phyloP scores from a whole-genome alignment of 2,113 vertebrate species.

The Sorex fumeus region DNA sequence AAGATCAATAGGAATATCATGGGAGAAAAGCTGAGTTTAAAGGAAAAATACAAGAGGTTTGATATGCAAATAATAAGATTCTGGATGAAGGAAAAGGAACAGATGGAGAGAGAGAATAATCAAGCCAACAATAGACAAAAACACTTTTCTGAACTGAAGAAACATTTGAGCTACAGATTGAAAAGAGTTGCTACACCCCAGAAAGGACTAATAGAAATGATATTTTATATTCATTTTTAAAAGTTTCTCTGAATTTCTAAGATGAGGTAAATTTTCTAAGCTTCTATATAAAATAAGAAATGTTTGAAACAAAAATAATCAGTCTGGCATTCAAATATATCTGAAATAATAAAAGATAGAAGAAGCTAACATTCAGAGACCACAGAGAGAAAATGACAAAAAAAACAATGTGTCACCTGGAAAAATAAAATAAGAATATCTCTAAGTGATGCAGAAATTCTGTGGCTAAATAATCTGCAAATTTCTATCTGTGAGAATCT shows the following conservation, averaged over 20 bases:
- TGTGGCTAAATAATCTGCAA: background rate
- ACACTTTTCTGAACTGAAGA: slow-evolving; percentile 65
- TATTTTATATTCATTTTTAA: background rate
- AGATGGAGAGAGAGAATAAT: slow-evolving; percentile 75
- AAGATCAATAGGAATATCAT: slow-evolving; percentile 12
- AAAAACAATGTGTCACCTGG: background rate
- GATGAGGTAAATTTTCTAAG: slow-evolving; percentile 43
- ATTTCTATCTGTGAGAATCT: background rate
- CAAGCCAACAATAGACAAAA: slow-evolving; percentile 77
- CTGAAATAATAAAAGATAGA: background rate
- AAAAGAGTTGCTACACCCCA: slow-evolving; percentile 37
- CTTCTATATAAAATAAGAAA: slow-evolving; percentile 19
- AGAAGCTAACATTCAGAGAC: background rate
- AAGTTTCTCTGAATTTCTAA: slow-evolving; percentile 65
- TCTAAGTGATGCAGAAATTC: slow-evolving; percentile 12
- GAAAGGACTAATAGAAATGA: slow-evolving; percentile 39
- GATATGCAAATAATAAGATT: slow-evolving; percentile 80
- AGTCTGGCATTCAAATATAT: background rate
- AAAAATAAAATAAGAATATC: background rate
- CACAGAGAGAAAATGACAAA: background rate
- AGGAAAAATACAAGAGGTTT: slow-evolving; percentile 73
- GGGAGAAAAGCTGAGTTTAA: slow-evolving; percentile 36
- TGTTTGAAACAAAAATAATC: slow-evolving; percentile 29
- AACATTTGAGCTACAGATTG: slow-evolving; percentile 67
- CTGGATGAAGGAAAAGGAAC: slow-evolving; percentile 74